Base-by-base conservation (phyloP, 2,113 vertebrate species). In the Aythya baeri region DNA sequence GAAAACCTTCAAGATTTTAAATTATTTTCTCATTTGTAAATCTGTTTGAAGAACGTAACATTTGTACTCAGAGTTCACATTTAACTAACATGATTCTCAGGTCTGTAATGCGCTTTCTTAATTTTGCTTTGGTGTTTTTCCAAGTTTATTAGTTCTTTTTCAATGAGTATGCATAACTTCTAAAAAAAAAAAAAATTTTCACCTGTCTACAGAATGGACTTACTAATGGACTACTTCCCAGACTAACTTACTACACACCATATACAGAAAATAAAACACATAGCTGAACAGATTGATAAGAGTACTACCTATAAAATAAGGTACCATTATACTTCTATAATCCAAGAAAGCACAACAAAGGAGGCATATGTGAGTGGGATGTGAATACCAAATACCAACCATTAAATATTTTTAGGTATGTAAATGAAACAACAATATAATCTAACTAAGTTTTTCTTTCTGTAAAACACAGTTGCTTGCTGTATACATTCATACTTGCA, bases 1-100 rank as follows among this genome's bases (percentile, higher is more conserved):
- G 92, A 93, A 77, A 46, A 94, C 26, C 62, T 89, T 94, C 31
- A 86, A 76, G 87, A 76, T 83, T 93, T 94, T 88, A 91, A 72
- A 94, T 93, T 86, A 88, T 54, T 83, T 86, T 86, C 91, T 96
- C 80, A 94, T 80, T 96, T 95, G 82, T 95, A 83, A 85, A 73
- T 94, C 83, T 94, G 84, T 94, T 78, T 92, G 89, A 96, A 95
- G 61, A 96, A 87, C 18, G n/a, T 92, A 95, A 84, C 70, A 61
- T 94, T 93, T 94, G 57, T 95, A 90, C 29, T 95, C 70, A 5
- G 14, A 84, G 23, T n/a, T 96, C 81, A 73, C 57, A 50, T 86
- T 71, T 87, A 75, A 92, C 10, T 62, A 86, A 72, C 23, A 27
- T 5, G 38, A 61, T 78, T 92, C 55, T 88, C 72, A 62, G 52